Base-by-base conservation (phyloP, 2,888 invertebrate genomes). In the Himalopsyche anomala region DNA sequence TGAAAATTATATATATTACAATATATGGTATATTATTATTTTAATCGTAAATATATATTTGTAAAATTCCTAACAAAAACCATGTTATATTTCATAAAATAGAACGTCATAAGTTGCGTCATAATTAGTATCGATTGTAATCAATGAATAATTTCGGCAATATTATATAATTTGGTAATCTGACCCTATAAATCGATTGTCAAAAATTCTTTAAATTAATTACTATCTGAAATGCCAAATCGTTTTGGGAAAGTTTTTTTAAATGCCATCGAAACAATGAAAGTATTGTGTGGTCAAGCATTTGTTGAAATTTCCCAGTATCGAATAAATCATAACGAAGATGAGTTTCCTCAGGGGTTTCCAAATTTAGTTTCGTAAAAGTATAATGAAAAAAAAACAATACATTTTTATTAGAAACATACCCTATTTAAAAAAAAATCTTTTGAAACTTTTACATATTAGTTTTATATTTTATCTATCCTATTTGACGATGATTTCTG, bases 251-350 rank as follows among this genome's bases (percentile, higher is more conserved):
- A 88, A 87, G 86, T 87, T 85, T 69, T 36, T 55, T 80, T 74
- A 85, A 86, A 87, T 87, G 85, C 74, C 84, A 54, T 45, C 40
- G 80, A 85, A 80, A 88, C 88, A 88, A 88, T 86, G 87, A 87
- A 87, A 87, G 87, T 85, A 86, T 87, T 87, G 55, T 87, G 82
- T 51, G 84, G 81, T 80, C 84, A 74, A 81, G 80, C 56, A 51
- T 9, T 83, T 80, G 82, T 54, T 40, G 28, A 82, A 82, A 54
- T 82, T 82, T 82, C 82, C n/a, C 81, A 62, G 83, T 45, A 74
- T 69, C 80, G 82, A 38, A 81, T 81, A 84, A 83, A 84, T 84
- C 83, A 51, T 17, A 40, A 9, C 17, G 80, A 69, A 84, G 86
- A 86, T 86, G 86, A 74, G 69, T 81, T 79, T 81, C 54, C 82